A percentile compares a stretch with the other conserved stretches of the same genome.
Conservation (phyloP, 2,888 invertebrate genomes). For the Yponomeuta evonymella region DNA sequence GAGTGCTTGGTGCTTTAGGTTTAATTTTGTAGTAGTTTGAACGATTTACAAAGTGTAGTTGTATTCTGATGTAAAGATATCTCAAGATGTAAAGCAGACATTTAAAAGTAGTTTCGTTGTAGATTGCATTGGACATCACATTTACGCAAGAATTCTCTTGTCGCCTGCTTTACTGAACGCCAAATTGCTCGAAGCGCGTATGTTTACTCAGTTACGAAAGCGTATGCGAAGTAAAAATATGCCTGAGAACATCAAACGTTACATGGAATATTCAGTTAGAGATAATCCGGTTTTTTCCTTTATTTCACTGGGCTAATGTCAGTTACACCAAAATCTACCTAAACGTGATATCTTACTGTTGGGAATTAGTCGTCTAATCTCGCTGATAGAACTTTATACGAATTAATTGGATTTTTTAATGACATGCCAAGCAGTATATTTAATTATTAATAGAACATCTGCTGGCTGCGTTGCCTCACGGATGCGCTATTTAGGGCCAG, state of each 20-base stretch:
- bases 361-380: conserved; percentile 27
- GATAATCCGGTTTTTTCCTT: conserved; percentile 42
- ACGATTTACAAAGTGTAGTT: background rate
- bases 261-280: conserved; percentile 42
- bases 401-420: conserved; percentile 53
- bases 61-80: background rate
- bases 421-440: conserved; percentile 37
- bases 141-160: conserved; percentile 11
- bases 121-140: conserved; percentile 2
- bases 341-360: conserved; percentile 27
- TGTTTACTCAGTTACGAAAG: conserved; percentile 19
- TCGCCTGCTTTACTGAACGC: conserved; percentile 7
- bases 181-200: conserved; percentile 16
- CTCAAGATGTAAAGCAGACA: background rate
- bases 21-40: no score
- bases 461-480: conserved; percentile 35
- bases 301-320: conserved; percentile 34
- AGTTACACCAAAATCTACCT: conserved; percentile 2
- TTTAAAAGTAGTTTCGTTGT: background rate
- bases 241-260: conserved; percentile 40
- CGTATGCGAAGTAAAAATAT: conserved; percentile 10
- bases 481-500: conserved; percentile 29
- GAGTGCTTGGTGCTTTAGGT: no score
- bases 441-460: conserved; percentile 54
- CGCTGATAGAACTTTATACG: conserved; percentile 43